Base-by-base conservation (phyloP, 2,888 invertebrate species). In the Drosophila flavopinicola region DNA sequence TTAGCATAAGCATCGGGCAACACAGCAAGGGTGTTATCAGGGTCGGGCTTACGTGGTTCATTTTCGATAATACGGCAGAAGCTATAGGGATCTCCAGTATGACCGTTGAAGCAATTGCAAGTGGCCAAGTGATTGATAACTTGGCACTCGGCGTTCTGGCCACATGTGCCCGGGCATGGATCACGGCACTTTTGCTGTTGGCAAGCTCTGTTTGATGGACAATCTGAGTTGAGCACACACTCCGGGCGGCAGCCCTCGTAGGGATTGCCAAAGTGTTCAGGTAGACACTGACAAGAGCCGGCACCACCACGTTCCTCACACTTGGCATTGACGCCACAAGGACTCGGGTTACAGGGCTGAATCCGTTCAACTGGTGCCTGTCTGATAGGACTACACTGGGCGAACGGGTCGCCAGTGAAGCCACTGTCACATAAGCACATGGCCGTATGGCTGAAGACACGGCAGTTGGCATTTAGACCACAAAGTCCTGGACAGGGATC, bases 261-360 rank as follows among this genome's bases (percentile, higher is more conserved):
- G 33, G 96, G 96, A 88, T 96, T 95, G 75, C 96, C 96, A 77
- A 94, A 93, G 90, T 94, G 94, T 69, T 94, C 94, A 5, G 94
- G 92, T 56, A 94, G 89, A 88, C 95, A 95, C 73, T 93, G 93
- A 87, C 96, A 96, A 38, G 95, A 94, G 65, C 95, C 95, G 33
- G 94, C 95, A 58, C 93, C 93, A 75, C 94, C 94, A 90, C 94
- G 94, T 85, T 94, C 94, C 89, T 93, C 93, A 89, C 95, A 96
- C 73, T 94, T 92, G n/a, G 95, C 95, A 90, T 95, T 95, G 29
- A 92, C 88, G 59, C 93, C 93, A 38, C 93, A 91, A 3, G 92
- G 92, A 74, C 92, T 93, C 13, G 95, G 94, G 29, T 89, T 91
- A 56, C 93, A 93, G 0, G 92, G 91, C 35, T 90, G 90, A 7